Conservation (phyloP, 2,113 vertebrate species). For the Odocoileus virginianus region DNA sequence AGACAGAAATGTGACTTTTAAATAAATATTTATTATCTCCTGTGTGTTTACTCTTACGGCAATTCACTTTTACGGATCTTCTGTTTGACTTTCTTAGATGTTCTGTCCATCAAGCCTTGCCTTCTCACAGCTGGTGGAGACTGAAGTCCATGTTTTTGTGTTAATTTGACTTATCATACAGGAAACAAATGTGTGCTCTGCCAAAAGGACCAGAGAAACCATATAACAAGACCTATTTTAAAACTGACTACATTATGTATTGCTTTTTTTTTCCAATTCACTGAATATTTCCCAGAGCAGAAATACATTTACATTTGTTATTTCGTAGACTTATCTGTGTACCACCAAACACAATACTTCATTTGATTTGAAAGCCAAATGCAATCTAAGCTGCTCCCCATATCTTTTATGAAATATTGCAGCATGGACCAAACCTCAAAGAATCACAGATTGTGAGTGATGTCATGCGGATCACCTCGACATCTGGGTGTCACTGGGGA, state of each 20-base stretch:
- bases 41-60: not conserved
- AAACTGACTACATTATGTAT: not conserved
- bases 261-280: not conserved
- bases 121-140: not conserved
- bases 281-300: conserved; percentile 16
- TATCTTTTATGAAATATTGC: not conserved
- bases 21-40: not conserved
- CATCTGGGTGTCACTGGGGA: not conserved
- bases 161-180: conserved; percentile 20
- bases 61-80: not conserved
- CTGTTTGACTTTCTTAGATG: not conserved
- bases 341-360: not conserved
- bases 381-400: not conserved
- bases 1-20: not conserved
- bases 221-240: not conserved
- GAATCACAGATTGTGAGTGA: not conserved
- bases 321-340: not conserved
- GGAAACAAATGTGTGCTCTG: not conserved
- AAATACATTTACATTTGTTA: conserved; percentile 40
- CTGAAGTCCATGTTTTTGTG: not conserved
- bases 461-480: not conserved
- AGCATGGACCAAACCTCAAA: not conserved
- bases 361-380: conserved; percentile 31
- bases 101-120: not conserved
- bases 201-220: not conserved